Base-by-base conservation (phyloP, 35 echinoderm and acorn worm genomes). In the Acanthaster planci region DNA sequence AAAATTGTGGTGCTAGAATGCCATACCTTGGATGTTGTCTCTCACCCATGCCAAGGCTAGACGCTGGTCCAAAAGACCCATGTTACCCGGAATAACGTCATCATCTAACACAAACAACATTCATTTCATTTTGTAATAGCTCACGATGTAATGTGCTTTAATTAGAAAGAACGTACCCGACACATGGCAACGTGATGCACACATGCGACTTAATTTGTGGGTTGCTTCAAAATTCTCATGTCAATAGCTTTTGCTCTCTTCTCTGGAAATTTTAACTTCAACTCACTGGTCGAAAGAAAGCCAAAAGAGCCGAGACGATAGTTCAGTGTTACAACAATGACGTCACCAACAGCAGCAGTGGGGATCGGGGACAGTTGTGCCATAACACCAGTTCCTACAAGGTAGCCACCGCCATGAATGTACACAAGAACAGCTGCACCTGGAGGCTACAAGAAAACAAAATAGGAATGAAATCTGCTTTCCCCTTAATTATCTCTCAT, bases 371-470 rank as follows among this genome's bases (percentile, higher is more conserved):
- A 76, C 38, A 87, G 86, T 7, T 44, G 51, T 2, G n/a, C 60
- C 5, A 40, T 31, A 51, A 52, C 5, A 29, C 82, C 59, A 50
- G 83, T 57, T 7, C 89, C 89, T 8, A 91, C 16, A 2, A 44
- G 40, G 76, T 80, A 86, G 0, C 76, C 89, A 17, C 89, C 89
- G 17, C 89, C 89, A 76, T 91, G 89, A 14, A 91, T 91, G 83
- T 84, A 91, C 4, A 91, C 83, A 83, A 91, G 80, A 16, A 91
- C 89, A 22, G 89, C 84, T 21, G 81, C 72, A 81, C 75, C 60
- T 35, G 32, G 7, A 56, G 67, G 40, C 85, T 87, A 51, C 23
- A 1, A 37, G 29, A 40, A 8, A 4, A 72, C 22, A 72, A 26
- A 29, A 34, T 29, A 72, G 14, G 12, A n/a, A n/a, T n/a, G n/a